Conservation (phyloP, 2,888 invertebrate species). For the Chymomyza amoena region DNA sequence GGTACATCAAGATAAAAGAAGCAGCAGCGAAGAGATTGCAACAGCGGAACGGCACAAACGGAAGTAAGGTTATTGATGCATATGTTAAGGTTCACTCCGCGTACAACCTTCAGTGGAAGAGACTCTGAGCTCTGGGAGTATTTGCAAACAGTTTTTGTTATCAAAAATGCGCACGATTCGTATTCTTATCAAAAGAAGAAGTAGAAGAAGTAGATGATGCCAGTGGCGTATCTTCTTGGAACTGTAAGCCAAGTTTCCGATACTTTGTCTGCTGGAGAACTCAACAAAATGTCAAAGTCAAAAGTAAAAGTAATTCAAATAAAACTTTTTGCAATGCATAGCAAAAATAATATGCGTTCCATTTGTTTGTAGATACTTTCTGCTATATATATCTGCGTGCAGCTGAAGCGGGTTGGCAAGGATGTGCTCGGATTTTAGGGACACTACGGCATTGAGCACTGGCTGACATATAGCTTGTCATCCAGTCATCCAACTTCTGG, state of each 20-base stretch:
- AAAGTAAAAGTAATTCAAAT: conserved; percentile 43
- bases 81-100: neutral
- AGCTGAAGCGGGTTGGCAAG: neutral
- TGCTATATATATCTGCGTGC: neutral
- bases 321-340: conserved; percentile 30
- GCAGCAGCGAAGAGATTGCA: neutral
- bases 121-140: too few relatives aligned
- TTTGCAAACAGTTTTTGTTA: conserved; percentile 25
- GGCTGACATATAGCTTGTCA: conserved; percentile 13
- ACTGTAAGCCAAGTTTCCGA: neutral
- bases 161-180: conserved; percentile 52
- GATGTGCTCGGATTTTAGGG: conserved; percentile 12
- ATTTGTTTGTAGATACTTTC: conserved; percentile 5
- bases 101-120: neutral
- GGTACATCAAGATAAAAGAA: neutral
- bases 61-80: conserved; percentile 17
- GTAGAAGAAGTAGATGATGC: neutral
- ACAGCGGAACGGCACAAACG: neutral
- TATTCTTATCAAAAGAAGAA: neutral
- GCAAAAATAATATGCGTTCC: neutral
- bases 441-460: conserved; percentile 5
- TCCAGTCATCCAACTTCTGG: conserved; percentile 22
- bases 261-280: too few relatives aligned
- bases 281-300: conserved; percentile 44
- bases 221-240: neutral